phyloP scores from a whole-genome alignment of 2,888 invertebrate species.

The Coenonympha arcania region DNA sequence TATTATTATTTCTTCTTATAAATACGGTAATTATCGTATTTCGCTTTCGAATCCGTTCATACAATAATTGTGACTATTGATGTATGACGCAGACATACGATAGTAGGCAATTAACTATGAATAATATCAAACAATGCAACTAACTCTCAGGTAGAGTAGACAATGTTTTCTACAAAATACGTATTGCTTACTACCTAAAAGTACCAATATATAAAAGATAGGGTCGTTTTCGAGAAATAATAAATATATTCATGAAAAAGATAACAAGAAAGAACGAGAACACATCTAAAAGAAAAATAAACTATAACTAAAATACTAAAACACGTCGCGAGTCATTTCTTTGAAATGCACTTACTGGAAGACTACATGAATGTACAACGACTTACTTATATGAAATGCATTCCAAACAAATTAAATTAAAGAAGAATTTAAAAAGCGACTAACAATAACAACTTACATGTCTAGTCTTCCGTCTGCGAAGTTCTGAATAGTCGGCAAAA shows the following conservation, averaged over 20 bases:
- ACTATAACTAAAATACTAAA: too few species aligned
- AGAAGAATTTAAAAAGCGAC: slow-evolving; percentile 1
- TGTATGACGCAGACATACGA: slow-evolving; percentile 4
- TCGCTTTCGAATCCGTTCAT: slow-evolving; percentile 17
- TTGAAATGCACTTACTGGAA: not conserved
- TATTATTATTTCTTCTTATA: slow-evolving; percentile 15
- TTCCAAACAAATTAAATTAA: slow-evolving; percentile 15
- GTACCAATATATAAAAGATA: too few species aligned
- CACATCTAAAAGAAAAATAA: too few species aligned
- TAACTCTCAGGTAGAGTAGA: not conserved
- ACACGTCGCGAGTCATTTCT: not conserved
- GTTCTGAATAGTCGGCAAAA: slow-evolving; percentile 12
- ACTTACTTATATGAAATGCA: not conserved
- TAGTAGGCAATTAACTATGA: not conserved
- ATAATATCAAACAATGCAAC: not conserved
- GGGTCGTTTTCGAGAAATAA: too few species aligned
- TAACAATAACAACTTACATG: not conserved
- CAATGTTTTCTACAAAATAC: too few species aligned
- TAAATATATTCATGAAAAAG: too few species aligned
- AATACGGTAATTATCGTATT: slow-evolving; percentile 15
- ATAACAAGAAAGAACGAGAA: too few species aligned
- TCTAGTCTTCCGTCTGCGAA: slow-evolving; percentile 14
- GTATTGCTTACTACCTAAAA: too few species aligned
- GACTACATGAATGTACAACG: too few species aligned
- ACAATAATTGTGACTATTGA: not conserved